A percentile compares a stretch with the other conserved stretches of the same genome.
phyloP scores from a whole-genome alignment of 1,140 invertebrate genomes.

The Muscidifurax raptorellus region DNA sequence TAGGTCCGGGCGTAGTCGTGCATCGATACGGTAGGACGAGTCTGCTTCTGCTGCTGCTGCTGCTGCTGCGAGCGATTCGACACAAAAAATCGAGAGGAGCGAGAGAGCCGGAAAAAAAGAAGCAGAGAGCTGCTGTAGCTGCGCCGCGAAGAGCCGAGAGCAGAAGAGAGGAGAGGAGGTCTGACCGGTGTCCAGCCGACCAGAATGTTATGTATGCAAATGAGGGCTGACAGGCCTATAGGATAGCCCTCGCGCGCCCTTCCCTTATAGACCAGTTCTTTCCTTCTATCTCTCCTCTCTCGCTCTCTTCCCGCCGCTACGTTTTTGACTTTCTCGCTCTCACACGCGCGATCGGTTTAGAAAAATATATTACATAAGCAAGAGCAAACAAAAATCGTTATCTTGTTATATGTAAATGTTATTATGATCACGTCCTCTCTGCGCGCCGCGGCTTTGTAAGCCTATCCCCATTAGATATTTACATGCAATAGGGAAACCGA shows the following conservation, averaged over 20 bases:
- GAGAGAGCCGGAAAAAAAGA: constrained; percentile 41
- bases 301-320: constrained; percentile 3
- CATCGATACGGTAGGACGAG: constrained; percentile 54
- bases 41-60: background rate
- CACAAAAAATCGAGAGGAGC: constrained; percentile 48
- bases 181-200: constrained; percentile 73
- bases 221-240: constrained; percentile 71
- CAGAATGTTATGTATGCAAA: constrained; percentile 77
- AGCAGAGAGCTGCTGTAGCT: background rate
- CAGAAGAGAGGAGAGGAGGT: constrained; percentile 61
- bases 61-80: constrained; percentile 24
- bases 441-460: constrained; percentile 8
- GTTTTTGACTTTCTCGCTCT: constrained; percentile 44
- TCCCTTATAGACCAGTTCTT: constrained; percentile 49
- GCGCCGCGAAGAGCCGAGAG: background rate
- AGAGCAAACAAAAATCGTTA: constrained; percentile 69
- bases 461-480: constrained; percentile 58
- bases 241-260: constrained; percentile 57
- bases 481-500: constrained; percentile 59
- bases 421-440: constrained; percentile 59
- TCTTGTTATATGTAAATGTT: constrained; percentile 72
- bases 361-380: constrained; percentile 70
- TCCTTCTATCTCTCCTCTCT: constrained; percentile 40
- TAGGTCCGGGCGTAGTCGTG: constrained; percentile 18
- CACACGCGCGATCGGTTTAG: constrained; percentile 61